Conservation (phyloP, 2,113 vertebrate genomes). For the Taxidea taxus region DNA sequence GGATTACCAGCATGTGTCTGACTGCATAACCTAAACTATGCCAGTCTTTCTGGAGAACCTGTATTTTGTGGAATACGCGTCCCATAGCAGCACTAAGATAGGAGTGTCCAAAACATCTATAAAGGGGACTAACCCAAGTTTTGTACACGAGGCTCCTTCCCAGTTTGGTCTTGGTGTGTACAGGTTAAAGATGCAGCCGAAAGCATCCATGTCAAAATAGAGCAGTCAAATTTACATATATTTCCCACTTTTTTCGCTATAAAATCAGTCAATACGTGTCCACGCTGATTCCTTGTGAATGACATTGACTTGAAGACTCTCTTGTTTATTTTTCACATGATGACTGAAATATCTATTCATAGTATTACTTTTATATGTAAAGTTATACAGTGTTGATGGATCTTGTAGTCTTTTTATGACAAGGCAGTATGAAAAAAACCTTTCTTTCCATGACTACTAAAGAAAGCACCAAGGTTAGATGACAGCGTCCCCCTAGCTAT, state of each 20-base stretch:
- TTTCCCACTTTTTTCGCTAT: not conserved
- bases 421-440: conserved; percentile 72
- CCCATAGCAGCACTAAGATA: not conserved
- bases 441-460: conserved; percentile 72
- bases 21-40: not conserved
- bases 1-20: not conserved
- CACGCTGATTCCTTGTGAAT: conserved; percentile 42
- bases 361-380: conserved; percentile 76
- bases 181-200: not conserved
- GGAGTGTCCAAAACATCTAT: not conserved
- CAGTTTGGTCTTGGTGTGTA: conserved; percentile 27
- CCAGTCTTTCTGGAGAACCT: not conserved
- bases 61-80: not conserved
- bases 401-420: conserved; percentile 76
- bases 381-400: conserved; percentile 78
- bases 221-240: not conserved
- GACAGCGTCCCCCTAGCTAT: conserved; percentile 78
- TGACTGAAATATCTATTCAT: conserved; percentile 61
- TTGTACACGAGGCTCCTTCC: not conserved
- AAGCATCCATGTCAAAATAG: not conserved
- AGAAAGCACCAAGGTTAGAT: conserved; percentile 83
- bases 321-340: conserved; percentile 65
- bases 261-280: conserved; percentile 19
- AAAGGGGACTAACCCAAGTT: conserved; percentile 6
- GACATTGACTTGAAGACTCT: conserved; percentile 66